Evolutionary conservation across 2,888 invertebrate genomes (phyloP), one percentile per base, ranked within the genome.

Genomic region (Drosophila meridiana): DNA sequence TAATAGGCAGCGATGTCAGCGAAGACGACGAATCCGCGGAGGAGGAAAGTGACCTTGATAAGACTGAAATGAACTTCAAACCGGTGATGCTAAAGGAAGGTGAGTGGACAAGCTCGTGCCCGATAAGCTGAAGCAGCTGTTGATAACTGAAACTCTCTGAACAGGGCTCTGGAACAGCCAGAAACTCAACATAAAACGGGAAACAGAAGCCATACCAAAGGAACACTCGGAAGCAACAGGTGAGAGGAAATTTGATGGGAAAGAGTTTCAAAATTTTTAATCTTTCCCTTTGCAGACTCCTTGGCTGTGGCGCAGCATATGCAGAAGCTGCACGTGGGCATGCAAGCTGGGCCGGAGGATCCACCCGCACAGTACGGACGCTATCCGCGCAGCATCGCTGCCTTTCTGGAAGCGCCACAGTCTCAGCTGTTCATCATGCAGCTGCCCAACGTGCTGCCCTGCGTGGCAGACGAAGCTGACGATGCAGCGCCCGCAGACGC

Each of bases 341-440:
- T 81, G 11, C 76, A 82, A 57, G 42, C 61, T 14, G 61, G 52
- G 14, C 43, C 72, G 40, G 78, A 82, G 26, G 70, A 81, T 5
- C 71, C 86, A 52, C 80, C 82, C 7, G 47, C 76, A 48, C 86
- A 81, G 36, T 64, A 76, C 43, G 85, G 89, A 20, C 83, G 87
- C 2, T 93, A 92, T 82, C 93, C 93, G 0, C 78, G 83, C 8
- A 88, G 73, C 55, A 80, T 93, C 30, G 82, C 80, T 6, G 88
- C 91, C 34, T 87, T 93, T 32, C 81, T 93, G 1, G 85, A 88
- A 28, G 77, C 77, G 13, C 57, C 78, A 9, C 84, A 91, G 50
- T 81, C 92, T 3, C 92, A 93, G 69, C 80, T 93, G 50, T 92
- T 93, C 60, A 59, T 93, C 13, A 86, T 93, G 88, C 93, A 93